Conservation (phyloP, 1,140 invertebrate genomes). For the Gonioctena quinquepunctata region DNA sequence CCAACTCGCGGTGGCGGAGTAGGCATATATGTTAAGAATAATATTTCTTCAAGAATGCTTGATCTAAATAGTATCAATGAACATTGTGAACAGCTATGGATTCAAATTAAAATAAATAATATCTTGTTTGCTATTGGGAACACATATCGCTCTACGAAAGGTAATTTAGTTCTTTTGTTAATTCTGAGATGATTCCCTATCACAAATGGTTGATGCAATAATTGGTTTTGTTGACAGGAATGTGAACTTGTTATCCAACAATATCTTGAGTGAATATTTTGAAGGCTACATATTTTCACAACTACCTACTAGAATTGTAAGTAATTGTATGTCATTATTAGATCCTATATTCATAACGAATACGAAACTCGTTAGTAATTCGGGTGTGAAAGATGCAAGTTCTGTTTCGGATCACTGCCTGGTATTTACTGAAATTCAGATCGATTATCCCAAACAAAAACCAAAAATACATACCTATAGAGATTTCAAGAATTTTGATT, state of each 20-base stretch:
- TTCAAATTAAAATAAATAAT: not conserved
- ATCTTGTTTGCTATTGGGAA: not conserved
- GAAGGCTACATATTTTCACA: too few relatives aligned
- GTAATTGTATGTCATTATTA: too few relatives aligned
- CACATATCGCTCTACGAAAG: not conserved
- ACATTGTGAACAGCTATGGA: not conserved
- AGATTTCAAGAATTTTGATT: too few relatives aligned
- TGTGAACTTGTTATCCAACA: not conserved
- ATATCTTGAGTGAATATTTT: not conserved
- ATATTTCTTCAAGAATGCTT: not conserved
- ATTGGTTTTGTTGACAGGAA: not conserved
- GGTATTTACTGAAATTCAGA: constrained; percentile 4
- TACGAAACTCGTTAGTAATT: too few relatives aligned
- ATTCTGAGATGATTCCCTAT: not conserved
- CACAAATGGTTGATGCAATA: not conserved
- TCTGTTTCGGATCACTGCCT: constrained; percentile 1
- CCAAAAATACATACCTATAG: too few relatives aligned
- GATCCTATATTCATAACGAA: too few relatives aligned
- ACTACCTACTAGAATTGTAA: too few relatives aligned
- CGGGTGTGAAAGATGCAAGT: constrained; percentile 3
- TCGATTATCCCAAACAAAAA: too few relatives aligned
- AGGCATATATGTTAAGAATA: constrained; percentile 4
- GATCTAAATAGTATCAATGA: not conserved
- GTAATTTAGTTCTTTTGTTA: not conserved
- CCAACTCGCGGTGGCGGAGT: not conserved